These are phyloP conservation scores for Florisuga fusca DNA, from an alignment of 2,797 vertebrate genomes.

Conservation along the genomic window DNA sequence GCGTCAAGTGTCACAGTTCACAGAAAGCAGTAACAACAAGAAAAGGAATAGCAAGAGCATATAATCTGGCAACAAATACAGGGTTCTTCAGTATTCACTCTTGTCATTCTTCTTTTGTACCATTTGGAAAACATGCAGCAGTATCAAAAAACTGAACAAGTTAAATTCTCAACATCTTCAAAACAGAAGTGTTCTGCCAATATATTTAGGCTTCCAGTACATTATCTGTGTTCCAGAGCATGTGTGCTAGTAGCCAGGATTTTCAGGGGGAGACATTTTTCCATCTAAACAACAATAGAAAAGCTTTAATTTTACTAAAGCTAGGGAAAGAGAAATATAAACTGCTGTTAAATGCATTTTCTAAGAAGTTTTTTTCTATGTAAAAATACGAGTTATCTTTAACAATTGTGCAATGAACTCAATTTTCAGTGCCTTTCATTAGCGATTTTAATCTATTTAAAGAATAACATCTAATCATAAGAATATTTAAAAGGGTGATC, in stretches of 20 bases:
- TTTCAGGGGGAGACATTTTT: background rate
- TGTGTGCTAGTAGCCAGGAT: background rate
- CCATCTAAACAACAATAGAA: background rate
- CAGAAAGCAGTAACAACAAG: background rate
- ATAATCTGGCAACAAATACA: background rate
- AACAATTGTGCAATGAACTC: background rate
- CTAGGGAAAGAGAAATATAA: background rate
- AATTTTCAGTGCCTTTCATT: background rate
- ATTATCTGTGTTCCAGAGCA: constrained; percentile 1
- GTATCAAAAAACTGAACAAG: background rate
- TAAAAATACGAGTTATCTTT: background rate
- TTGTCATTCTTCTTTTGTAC: background rate
- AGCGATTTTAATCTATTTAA: background rate
- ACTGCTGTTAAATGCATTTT: background rate
- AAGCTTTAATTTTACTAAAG: background rate
- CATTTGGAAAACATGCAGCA: background rate
- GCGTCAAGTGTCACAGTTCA: background rate
- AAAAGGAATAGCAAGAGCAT: background rate
- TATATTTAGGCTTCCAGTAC: background rate
- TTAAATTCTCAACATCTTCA: constrained; percentile 1
- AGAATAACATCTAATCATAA: background rate
- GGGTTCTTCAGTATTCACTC: background rate
- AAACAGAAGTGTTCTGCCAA: constrained; percentile 41
- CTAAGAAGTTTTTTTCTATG: background rate
- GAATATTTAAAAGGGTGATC: background rate